Evolutionary conservation across 2,113 vertebrate genomes (phyloP).

Genomic region (Chaetodon trifascialis): DNA sequence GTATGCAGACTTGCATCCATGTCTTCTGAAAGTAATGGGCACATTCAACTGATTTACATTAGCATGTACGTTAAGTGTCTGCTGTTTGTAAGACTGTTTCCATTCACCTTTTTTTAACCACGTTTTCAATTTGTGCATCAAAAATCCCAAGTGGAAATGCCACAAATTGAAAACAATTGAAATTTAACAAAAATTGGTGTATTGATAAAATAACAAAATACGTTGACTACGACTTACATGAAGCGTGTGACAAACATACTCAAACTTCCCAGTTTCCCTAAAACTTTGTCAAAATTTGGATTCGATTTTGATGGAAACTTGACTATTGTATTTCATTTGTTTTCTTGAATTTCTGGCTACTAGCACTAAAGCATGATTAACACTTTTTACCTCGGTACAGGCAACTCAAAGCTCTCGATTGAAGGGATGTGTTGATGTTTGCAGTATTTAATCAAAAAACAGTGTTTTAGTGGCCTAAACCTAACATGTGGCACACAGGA

Average conservation of each 20-base stretch:
- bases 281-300: too few species aligned
- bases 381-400: too few species aligned
- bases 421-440: neutral
- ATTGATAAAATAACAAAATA: too few species aligned
- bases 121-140: neutral
- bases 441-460: neutral
- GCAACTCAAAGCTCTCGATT: too few species aligned
- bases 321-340: neutral
- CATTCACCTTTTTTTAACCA: neutral
- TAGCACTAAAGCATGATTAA: too few species aligned
- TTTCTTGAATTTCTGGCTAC: neutral
- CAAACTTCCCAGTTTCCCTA: neutral
- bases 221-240: neutral
- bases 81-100: neutral
- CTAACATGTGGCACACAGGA: neutral
- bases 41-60: constrained; percentile 1
- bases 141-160: neutral
- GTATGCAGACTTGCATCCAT: constrained; percentile 3
- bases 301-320: neutral
- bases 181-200: too few species aligned
- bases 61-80: neutral
- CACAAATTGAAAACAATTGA: neutral
- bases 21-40: neutral
- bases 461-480: neutral
- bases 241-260: neutral